Evolutionary conservation across 2,113 vertebrate genomes (phyloP).

Genomic region (Cyprinodon variegatus): DNA sequence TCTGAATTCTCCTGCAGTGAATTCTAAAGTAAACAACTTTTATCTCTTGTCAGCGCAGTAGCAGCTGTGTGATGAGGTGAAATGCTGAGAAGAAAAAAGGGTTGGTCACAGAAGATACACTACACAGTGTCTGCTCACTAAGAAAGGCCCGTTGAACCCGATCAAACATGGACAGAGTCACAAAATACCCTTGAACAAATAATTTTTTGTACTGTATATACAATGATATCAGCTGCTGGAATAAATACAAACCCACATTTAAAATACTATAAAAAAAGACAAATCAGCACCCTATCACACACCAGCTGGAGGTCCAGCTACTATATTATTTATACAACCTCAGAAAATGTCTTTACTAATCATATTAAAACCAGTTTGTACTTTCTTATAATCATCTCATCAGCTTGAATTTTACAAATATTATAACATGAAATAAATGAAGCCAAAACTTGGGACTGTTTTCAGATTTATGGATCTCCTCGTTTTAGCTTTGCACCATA

Average conservation of each 20-base stretch:
- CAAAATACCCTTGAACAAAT: conserved; percentile 37
- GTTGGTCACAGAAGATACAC: conserved; percentile 35
- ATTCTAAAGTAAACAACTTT: conserved; percentile 38
- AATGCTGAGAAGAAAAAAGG: conserved; percentile 56
- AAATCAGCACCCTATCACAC: neutral
- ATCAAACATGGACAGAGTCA: conserved; percentile 31
- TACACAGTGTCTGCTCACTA: conserved; percentile 43
- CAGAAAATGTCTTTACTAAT: conserved; percentile 40
- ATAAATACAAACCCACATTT: conserved; percentile 12
- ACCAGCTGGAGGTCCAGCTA: neutral
- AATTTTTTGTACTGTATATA: conserved; percentile 31
- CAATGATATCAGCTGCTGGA: conserved; percentile 51
- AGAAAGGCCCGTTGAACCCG: conserved; percentile 55
- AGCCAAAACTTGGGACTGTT: conserved; percentile 61
- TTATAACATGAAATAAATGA: conserved; percentile 48
- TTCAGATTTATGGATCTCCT: conserved; percentile 57
- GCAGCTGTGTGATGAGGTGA: conserved; percentile 31
- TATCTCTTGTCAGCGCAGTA: conserved; percentile 19
- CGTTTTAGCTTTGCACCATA: conserved; percentile 57
- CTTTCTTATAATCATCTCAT: conserved; percentile 68
- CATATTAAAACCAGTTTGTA: conserved; percentile 44
- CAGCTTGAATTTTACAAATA: conserved; percentile 68
- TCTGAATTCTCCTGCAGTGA: conserved; percentile 18
- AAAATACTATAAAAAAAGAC: neutral
- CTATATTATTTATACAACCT: conserved; percentile 4